Percentiles rank a stretch among this genome's conserved stretches.
Conservation (phyloP, 2,113 vertebrate genomes). For the Caracal caracal region DNA sequence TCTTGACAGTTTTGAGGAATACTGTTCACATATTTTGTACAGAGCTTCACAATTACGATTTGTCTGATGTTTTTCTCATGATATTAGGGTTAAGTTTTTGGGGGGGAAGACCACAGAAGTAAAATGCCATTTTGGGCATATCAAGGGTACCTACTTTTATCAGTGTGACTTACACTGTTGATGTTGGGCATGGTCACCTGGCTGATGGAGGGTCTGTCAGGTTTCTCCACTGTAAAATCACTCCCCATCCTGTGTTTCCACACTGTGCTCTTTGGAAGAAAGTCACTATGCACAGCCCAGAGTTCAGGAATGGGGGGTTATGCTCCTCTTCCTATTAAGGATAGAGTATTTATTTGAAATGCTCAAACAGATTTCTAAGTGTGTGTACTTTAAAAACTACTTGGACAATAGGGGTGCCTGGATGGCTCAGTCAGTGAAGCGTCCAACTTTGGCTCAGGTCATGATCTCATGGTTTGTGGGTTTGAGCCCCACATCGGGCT, state of each 20-base stretch:
- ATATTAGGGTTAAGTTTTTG: not conserved
- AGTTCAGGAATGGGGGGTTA: not conserved
- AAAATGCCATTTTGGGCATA: not conserved
- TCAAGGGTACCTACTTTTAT: not conserved
- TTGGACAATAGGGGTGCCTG: not conserved
- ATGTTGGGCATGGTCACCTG: no score
- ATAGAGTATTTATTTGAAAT: not conserved
- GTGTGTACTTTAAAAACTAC: not conserved
- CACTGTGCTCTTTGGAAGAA: not conserved
- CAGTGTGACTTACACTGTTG: not conserved
- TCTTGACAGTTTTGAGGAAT: not conserved
- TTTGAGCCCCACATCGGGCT: no score
- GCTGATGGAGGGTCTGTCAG: not conserved
- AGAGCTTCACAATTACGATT: not conserved
- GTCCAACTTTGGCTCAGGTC: no score
- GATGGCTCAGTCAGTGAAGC: no score
- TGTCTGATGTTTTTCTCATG: not conserved
- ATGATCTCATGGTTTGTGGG: no score
- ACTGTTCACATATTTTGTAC: not conserved
- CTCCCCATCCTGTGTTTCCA: not conserved
- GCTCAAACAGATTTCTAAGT: not conserved
- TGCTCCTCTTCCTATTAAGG: no score
- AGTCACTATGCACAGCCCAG: not conserved
- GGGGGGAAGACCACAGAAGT: not conserved
- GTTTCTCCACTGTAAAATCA: not conserved